These are phyloP conservation scores for Hippoglossus stenolepis DNA, from an alignment of 2,113 vertebrate genomes.

Conservation along the genomic window DNA sequence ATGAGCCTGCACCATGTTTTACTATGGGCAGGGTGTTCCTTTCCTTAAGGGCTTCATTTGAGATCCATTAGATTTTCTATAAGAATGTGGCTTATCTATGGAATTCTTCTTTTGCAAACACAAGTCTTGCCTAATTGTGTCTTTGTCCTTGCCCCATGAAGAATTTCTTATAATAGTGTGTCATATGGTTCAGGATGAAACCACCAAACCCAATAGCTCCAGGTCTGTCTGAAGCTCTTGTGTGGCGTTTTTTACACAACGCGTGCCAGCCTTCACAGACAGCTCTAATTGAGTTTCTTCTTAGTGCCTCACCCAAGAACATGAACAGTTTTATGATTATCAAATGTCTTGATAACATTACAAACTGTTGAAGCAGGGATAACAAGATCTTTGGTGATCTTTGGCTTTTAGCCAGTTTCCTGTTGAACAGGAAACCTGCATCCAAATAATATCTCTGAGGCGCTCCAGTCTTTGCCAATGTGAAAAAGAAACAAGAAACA, in stretches of 20 bases:
- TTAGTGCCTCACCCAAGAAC: background rate
- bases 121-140: background rate
- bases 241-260: too few relatives aligned
- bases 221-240: too few relatives aligned
- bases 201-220: background rate
- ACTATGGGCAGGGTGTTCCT: too few relatives aligned
- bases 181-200: background rate
- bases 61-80: too few relatives aligned
- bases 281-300: background rate
- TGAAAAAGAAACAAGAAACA: too few relatives aligned
- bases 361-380: background rate
- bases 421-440: background rate
- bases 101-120: background rate
- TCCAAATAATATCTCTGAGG: background rate
- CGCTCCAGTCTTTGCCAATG: background rate
- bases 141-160: background rate
- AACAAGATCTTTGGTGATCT: too few relatives aligned
- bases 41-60: too few relatives aligned
- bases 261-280: background rate
- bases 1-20: too few relatives aligned
- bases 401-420: background rate
- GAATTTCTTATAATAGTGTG: too few relatives aligned
- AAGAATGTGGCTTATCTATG: background rate
- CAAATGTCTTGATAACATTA: slow-evolving; percentile 12
- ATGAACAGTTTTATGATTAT: background rate